Evolutionary conservation across 2,113 vertebrate genomes (phyloP).

Genomic region (Rhinolophus ferrumequinum): DNA sequence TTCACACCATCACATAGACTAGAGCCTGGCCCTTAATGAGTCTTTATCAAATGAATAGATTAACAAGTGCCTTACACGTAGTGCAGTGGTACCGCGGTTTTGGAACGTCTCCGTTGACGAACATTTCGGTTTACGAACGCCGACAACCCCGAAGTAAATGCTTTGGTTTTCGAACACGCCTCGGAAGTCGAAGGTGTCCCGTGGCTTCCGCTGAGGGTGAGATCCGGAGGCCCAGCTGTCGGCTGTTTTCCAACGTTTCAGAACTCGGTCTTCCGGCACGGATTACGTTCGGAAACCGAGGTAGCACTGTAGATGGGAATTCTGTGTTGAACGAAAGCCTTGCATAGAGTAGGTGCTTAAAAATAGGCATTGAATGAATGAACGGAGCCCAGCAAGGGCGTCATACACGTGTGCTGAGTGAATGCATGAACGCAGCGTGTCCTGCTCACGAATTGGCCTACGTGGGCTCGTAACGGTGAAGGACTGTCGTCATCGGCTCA

Average conservation of each 20-base stretch:
- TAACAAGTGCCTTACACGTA: neutral
- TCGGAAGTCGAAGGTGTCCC: too few species aligned
- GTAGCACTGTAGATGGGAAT: too few species aligned
- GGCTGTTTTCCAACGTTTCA: too few species aligned
- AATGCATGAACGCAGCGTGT: neutral
- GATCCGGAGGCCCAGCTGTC: too few species aligned
- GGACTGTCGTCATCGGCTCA: fast-evolving
- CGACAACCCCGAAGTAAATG: too few species aligned
- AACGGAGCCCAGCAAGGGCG: neutral
- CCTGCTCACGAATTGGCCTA: fast-evolving
- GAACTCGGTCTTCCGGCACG: too few species aligned
- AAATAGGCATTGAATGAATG: neutral
- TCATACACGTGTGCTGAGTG: neutral
- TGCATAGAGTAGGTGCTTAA: neutral
- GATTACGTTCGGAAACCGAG: too few species aligned
- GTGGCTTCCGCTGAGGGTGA: too few species aligned
- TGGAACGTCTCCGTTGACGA: too few species aligned
- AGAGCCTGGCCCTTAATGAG: neutral
- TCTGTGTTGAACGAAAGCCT: neutral
- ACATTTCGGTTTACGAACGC: too few species aligned
- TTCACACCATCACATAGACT: neutral
- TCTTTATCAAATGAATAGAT: neutral
- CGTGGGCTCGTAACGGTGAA: neutral
- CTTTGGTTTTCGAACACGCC: too few species aligned
- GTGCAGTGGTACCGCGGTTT: too few species aligned